These are phyloP conservation scores for Megalops cyprinoides DNA, from an alignment of 2,797 vertebrate species.

Conservation along the genomic window DNA sequence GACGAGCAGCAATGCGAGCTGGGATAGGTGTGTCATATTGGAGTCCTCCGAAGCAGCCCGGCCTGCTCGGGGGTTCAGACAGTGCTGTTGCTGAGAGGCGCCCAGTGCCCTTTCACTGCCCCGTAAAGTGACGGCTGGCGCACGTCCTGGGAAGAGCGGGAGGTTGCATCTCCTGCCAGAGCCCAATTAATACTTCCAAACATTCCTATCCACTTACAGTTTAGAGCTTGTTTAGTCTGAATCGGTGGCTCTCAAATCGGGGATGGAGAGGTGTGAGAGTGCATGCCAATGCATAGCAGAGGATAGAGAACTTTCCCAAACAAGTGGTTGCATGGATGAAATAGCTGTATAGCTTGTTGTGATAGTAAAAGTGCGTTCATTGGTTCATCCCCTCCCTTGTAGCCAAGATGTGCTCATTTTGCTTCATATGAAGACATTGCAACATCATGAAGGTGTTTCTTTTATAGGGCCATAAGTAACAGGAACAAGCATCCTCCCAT, in stretches of 20 bases:
- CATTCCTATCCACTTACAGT: background rate
- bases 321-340: background rate
- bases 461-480: background rate
- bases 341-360: background rate
- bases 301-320: background rate
- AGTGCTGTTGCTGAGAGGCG: background rate
- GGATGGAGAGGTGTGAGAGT: too few species aligned
- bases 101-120: background rate
- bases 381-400: background rate
- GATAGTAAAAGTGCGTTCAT: background rate
- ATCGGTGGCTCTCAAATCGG: too few species aligned
- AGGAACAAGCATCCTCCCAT: slow-evolving; percentile 3
- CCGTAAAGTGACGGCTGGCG: background rate
- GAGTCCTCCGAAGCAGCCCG: background rate
- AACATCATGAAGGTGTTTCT: background rate
- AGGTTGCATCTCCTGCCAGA: background rate
- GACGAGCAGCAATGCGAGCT: background rate
- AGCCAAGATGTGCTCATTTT: background rate
- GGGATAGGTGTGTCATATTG: background rate
- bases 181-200: background rate
- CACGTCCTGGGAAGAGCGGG: background rate
- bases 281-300: too few species aligned
- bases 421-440: background rate
- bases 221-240: background rate
- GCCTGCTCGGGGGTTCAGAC: background rate